A percentile compares a stretch with the other conserved stretches of the same genome.
Conservation (phyloP, 1,140 invertebrate species). For the Homalodisca vitripennis region DNA sequence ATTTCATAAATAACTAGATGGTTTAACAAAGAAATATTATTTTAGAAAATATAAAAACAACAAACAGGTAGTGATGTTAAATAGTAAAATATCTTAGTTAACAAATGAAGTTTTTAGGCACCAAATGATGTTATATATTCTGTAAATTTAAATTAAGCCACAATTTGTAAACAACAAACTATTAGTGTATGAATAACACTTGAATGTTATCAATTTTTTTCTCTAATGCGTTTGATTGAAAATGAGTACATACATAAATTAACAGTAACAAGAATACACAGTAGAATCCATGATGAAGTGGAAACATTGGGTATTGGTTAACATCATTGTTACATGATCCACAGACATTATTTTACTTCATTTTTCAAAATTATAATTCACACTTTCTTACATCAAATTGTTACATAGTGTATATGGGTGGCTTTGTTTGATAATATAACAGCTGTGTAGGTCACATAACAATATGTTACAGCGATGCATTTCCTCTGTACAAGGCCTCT, state of each 20-base stretch:
- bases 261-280: not conserved
- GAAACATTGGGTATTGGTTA: not conserved
- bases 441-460: too few relatives aligned
- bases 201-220: not conserved
- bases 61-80: not conserved
- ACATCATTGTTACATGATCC: not conserved
- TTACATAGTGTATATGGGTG: too few relatives aligned
- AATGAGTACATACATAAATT: not conserved
- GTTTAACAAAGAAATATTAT: not conserved
- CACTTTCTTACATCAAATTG: too few relatives aligned
- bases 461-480: too few relatives aligned
- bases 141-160: conserved; percentile 10
- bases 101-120: not conserved
- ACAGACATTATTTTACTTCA: not conserved
- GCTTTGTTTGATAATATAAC: too few relatives aligned
- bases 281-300: not conserved
- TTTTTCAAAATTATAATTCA: too few relatives aligned
- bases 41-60: not conserved
- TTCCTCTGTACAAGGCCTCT: too few relatives aligned
- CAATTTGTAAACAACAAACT: not conserved
- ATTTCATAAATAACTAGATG: not conserved
- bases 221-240: not conserved
- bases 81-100: not conserved
- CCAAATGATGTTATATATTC: conserved; percentile 18
- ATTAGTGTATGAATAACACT: not conserved